A percentile compares a stretch with the other conserved stretches of the same genome.
Conservation (phyloP, 2,113 vertebrate species). For the Catharus fuscescens region DNA sequence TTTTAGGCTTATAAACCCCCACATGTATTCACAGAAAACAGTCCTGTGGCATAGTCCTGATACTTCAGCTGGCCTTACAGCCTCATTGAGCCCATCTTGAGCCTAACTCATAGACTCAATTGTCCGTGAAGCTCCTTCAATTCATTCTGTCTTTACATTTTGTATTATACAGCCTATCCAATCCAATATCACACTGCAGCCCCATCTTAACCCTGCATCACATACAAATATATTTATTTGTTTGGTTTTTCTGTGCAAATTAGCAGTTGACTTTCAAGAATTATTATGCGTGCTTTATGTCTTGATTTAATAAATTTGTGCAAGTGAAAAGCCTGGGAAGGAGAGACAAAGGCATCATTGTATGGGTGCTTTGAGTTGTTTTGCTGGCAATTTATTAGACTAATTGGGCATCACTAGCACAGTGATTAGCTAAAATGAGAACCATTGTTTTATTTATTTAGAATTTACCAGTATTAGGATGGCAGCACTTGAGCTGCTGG, state of each 20-base stretch:
- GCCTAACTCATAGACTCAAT: neutral
- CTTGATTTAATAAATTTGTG: conserved; percentile 4
- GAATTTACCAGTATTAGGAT: neutral
- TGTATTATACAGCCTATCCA: neutral
- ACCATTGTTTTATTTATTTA: neutral
- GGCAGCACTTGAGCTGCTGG: neutral
- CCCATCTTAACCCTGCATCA: neutral
- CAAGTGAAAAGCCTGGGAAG: neutral
- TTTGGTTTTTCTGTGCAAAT: conserved; percentile 13
- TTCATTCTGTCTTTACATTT: neutral
- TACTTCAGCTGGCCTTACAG: neutral
- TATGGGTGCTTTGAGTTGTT: neutral
- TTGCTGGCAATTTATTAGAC: conserved; percentile 34
- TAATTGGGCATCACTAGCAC: neutral
- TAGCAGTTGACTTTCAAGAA: neutral
- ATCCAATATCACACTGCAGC: neutral
- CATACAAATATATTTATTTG: neutral
- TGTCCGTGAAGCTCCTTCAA: neutral
- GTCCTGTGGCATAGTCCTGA: neutral
- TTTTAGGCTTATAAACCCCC: neutral
- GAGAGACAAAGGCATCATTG: neutral
- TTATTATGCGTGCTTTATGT: neutral
- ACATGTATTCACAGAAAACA: neutral
- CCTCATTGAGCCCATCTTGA: neutral
- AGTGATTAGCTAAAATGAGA: conserved; percentile 24